Evolutionary conservation across 2,113 vertebrate species (phyloP).

Genomic region (Thalassarche chlororhynchos): DNA sequence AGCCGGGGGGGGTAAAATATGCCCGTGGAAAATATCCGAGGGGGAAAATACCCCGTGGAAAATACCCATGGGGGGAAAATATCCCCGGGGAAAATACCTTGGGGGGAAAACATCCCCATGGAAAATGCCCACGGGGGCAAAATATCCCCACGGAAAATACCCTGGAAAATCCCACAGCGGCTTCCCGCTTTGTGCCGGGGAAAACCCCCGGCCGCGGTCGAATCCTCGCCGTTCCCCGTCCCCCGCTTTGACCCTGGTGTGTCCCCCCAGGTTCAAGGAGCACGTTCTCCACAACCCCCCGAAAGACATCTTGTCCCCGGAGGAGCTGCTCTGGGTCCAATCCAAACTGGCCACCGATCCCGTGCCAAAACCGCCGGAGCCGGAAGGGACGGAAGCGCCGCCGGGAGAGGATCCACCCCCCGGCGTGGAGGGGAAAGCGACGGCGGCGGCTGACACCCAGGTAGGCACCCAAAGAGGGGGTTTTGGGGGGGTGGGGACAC

Average conservation of each 20-base stretch:
- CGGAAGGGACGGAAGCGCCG: constrained; percentile 58
- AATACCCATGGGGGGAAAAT: rapidly evolving
- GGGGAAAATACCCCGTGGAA: background rate
- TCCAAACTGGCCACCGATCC: constrained; percentile 37
- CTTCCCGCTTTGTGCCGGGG: no score
- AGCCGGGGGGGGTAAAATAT: background rate
- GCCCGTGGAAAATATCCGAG: rapidly evolving
- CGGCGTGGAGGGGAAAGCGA: background rate
- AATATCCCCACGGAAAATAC: background rate
- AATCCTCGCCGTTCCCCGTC: background rate
- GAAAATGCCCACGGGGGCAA: background rate
- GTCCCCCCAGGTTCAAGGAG: constrained; percentile 73
- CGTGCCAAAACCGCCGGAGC: constrained; percentile 41
- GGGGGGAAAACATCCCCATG: background rate
- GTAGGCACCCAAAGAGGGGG: background rate
- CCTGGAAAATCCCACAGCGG: no score
- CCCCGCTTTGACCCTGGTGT: background rate
- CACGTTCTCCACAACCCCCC: constrained; percentile 74
- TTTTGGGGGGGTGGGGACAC: no score
- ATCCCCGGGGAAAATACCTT: no score
- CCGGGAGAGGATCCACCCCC: constrained; percentile 79
- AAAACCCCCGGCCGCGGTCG: no score
- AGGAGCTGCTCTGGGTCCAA: constrained; percentile 79
- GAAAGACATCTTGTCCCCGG: constrained; percentile 70
- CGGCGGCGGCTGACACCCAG: background rate